Conservation (phyloP, 2,113 vertebrate species). For the Nettapus auritus region DNA sequence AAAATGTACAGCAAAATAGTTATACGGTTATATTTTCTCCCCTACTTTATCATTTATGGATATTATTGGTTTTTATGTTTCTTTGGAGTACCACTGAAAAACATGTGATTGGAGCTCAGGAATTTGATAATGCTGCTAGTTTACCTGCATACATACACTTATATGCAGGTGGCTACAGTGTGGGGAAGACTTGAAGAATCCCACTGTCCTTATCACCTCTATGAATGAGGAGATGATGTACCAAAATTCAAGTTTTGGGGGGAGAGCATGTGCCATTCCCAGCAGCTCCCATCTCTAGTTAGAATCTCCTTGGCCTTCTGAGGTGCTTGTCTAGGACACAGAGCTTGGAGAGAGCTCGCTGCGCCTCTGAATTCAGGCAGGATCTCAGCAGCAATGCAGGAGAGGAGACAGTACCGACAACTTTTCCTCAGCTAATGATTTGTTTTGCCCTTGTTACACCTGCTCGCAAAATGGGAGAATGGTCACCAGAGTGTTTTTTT, state of each 20-base stretch:
- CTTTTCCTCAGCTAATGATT: not conserved
- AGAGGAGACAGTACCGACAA: not conserved
- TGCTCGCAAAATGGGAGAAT: not conserved
- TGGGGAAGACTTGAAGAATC: not conserved
- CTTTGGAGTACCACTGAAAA: not conserved
- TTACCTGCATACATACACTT: not conserved
- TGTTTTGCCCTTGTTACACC: accelerated
- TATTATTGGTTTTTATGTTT: not conserved
- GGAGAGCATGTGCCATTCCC: not conserved
- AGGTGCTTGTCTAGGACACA: accelerated
- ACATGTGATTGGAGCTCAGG: not conserved
- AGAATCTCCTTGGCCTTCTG: not conserved
- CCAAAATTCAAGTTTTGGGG: not conserved
- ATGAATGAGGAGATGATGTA: no score
- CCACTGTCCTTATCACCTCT: not conserved
- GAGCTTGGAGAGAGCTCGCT: not conserved
- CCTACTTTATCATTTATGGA: not conserved
- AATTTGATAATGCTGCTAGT: not conserved
- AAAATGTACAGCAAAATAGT: not conserved
- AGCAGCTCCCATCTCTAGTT: not conserved
- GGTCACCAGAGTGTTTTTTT: not conserved
- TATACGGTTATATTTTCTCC: not conserved
- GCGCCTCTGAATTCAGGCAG: not conserved
- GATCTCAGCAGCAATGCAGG: not conserved
- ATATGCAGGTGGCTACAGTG: not conserved